Evolutionary conservation across 2,797 vertebrate genomes (phyloP), one percentile per base, ranked within the genome.

Genomic region (Amniataba percoides): DNA sequence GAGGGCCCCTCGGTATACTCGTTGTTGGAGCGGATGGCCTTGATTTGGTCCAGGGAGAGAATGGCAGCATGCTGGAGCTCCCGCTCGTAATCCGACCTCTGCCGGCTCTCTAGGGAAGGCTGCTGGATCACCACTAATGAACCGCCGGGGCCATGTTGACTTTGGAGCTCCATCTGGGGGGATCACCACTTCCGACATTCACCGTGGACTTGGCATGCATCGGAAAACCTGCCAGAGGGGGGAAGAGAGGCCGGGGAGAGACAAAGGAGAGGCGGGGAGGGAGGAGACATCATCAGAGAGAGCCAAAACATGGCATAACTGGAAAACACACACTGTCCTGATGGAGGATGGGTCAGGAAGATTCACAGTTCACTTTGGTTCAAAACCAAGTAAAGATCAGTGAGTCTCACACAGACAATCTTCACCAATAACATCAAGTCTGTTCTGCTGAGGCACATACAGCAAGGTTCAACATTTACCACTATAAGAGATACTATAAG

Each of bases 41-140:
- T 98, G 95, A 99, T 99, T 94, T 99, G 98, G 93, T 99, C 97
- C 93, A 99, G 94, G 57, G 97, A 99, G 93, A 99, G 94, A 93
- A 99, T 96, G 82, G 96, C 84, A 3, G 96, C 87, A 34, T 96
- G 94, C 85, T 96, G 96, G 87, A 94, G 87, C 84, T 98, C 97
- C 89, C 96, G 93, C 79, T 97, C 97, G 90, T 95, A 96, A 93
- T 97, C 97, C 86, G 95, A 92, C 92, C 96, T 95, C 71, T 95
- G 97, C 88, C 95, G 94, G 91, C 95, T 95, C 91, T 97, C 97
- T 87, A 95, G 89, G 83, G 96, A 94, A 79, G 96, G 96, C 92
- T 97, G 97, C 94, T 97, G 97, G 94, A 96, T 95, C 95, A 96
- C 95, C 87, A 96, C 96, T 93, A 97, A 93, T 65, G 96, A 96